phyloP scores from a whole-genome alignment of 2,888 invertebrate genomes.

The Plagodis pulveraria region DNA sequence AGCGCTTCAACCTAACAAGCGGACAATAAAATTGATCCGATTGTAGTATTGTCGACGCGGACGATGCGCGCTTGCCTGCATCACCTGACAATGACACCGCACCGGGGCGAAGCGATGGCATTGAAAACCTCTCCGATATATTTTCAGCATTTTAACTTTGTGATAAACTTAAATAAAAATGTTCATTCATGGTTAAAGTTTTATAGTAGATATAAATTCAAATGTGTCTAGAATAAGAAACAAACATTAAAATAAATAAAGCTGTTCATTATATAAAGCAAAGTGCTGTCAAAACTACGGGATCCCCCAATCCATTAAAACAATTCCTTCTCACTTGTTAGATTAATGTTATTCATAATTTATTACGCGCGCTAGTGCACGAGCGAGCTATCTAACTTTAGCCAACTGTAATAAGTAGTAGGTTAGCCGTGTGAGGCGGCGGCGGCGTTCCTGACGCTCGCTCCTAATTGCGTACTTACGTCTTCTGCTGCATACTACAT shows the following conservation, averaged over 20 bases:
- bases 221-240: neutral
- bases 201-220: neutral
- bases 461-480: slow-evolving; percentile 39
- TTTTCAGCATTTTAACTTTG: neutral
- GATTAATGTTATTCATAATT: slow-evolving; percentile 41
- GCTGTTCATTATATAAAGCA: slow-evolving; percentile 17
- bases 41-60: slow-evolving; percentile 12
- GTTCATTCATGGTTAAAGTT: neutral
- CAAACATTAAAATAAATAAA: neutral
- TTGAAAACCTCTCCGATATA: slow-evolving; percentile 7
- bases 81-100: slow-evolving; percentile 18
- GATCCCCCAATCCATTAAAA: slow-evolving; percentile 27
- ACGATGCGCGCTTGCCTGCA: slow-evolving; percentile 18
- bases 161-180: neutral
- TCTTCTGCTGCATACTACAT: slow-evolving; percentile 36
- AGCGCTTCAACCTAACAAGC: slow-evolving; percentile 31
- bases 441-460: slow-evolving; percentile 17
- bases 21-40: slow-evolving; percentile 32
- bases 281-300: neutral
- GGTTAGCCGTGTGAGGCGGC: slow-evolving; percentile 16
- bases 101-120: neutral
- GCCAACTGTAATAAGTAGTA: slow-evolving; percentile 33
- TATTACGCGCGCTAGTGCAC: slow-evolving; percentile 31
- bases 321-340: slow-evolving; percentile 30
- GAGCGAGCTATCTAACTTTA: slow-evolving; percentile 32